Evolutionary conservation across 2,113 vertebrate species (phyloP).

Genomic region (Leucoraja erinaceus): DNA sequence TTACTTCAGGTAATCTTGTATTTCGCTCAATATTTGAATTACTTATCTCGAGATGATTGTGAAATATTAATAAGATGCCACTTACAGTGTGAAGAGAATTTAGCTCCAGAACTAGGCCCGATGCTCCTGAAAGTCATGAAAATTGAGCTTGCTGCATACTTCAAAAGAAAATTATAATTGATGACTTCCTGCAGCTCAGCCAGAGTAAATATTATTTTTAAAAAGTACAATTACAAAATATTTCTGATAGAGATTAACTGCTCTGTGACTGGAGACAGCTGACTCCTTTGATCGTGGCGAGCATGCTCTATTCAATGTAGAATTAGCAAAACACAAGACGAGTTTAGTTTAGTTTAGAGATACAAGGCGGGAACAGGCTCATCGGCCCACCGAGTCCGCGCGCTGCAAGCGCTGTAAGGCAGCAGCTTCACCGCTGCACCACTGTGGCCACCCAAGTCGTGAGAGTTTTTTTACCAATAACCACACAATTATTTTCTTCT

Average conservation of each 20-base stretch:
- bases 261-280: not conserved
- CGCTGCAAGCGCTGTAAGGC: too few relatives aligned
- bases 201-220: slow-evolving; percentile 27
- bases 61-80: not conserved
- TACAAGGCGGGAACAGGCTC: too few relatives aligned
- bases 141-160: not conserved
- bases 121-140: not conserved
- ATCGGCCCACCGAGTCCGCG: too few relatives aligned
- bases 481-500: not conserved
- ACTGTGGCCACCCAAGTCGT: not conserved
- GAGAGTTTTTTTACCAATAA: not conserved
- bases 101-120: not conserved
- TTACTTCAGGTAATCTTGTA: not conserved
- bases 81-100: not conserved
- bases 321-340: not conserved
- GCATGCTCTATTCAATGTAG: not conserved
- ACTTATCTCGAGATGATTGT: not conserved
- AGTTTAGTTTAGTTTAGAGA: too few relatives aligned
- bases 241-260: not conserved
- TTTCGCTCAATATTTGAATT: slow-evolving; percentile 22
- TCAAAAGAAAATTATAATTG: slow-evolving; percentile 31
- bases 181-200: not conserved
- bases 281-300: not conserved
- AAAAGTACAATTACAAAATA: slow-evolving; percentile 25
- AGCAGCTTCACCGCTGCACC: too few relatives aligned